Base-by-base conservation (phyloP, 2,797 vertebrate genomes). In the Poeciliopsis turneri region DNA sequence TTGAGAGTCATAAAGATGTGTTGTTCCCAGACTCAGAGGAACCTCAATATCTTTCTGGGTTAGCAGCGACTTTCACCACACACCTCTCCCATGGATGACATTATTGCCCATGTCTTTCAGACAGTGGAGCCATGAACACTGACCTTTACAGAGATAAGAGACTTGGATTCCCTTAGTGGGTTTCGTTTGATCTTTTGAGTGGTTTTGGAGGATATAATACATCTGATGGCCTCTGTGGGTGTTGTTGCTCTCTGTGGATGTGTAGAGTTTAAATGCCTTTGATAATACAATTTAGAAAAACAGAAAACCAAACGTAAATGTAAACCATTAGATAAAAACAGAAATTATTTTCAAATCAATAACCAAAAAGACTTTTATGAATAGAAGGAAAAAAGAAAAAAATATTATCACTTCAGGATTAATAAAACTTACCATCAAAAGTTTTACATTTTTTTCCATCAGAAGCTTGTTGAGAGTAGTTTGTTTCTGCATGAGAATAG, bases 101-200 rank as follows among this genome's bases (percentile, higher is more conserved):
- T 57, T 72, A 72, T 74, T 73, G 30, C 36, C 55, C 51, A 16
- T 72, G 77, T 69, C 74, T 68, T 66, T 68, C 75, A 72, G 41
- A 49, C 51, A 66, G 81, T n/a, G 55, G 73, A 76, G 70, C 66
- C 74, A 66, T 47, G 73, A 83, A 69, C 75, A 64, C 41, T 74
- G 59, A 83, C 61, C 64, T 69, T 76, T 74, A 64, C 55, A 61
- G n/a, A 53, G 72, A 41, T 75, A 43, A 77, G 64, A 76, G 49
- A 39, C 49, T 28, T 76, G 59, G 23, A 41, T 9, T 84, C 73
- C 39, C 57, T 77, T 64, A 53, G 69, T 45, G 64, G 43, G 25
- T 39, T 66, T 75, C 36, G 23, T 68, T n/a, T 61, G 64, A 57
- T 72, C 76, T 46, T 77, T 23, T 77, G 75, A 73, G 72, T 74